Evolutionary conservation across 2,888 invertebrate species (phyloP).

Genomic region (Parnassius smintheus): DNA sequence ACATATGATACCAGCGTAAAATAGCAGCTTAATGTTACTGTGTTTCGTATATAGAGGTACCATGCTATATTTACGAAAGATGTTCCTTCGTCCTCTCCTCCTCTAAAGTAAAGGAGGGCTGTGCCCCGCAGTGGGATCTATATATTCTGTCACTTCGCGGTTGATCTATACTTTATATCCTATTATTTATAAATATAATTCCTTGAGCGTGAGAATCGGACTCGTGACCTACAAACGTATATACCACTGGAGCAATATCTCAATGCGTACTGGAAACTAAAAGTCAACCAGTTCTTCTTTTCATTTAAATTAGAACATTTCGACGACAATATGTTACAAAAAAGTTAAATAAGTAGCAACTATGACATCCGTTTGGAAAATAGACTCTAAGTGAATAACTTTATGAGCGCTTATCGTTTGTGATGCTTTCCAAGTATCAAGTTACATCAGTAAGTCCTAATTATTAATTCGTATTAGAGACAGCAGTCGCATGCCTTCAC

Average conservation of each 20-base stretch:
- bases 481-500: conserved; percentile 26
- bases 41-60: no score
- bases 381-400: background rate
- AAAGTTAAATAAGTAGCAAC: conserved; percentile 4
- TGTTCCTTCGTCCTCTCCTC: no score
- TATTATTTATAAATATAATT: background rate
- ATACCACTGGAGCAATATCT: conserved; percentile 13
- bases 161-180: background rate
- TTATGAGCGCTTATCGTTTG: conserved; percentile 1
- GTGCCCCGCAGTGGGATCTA: no score
- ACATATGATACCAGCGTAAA: no score
- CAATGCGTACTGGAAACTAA: conserved; percentile 25
- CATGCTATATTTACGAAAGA: no score
- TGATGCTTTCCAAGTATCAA: conserved; percentile 1
- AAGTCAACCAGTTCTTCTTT: conserved; percentile 24
- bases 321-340: conserved; percentile 8
- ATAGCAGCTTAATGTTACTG: no score
- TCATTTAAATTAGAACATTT: conserved; percentile 27
- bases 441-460: conserved; percentile 23
- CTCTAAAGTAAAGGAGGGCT: no score
- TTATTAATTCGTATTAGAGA: conserved; percentile 20
- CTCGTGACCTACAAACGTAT: conserved; percentile 22
- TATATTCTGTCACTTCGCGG: background rate
- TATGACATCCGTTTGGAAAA: background rate
- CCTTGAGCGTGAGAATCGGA: conserved; percentile 13